A percentile compares a stretch with the other conserved stretches of the same genome.
Evolutionary conservation across 2,888 invertebrate genomes (phyloP).

Genomic region (Drosophila picticornis): DNA sequence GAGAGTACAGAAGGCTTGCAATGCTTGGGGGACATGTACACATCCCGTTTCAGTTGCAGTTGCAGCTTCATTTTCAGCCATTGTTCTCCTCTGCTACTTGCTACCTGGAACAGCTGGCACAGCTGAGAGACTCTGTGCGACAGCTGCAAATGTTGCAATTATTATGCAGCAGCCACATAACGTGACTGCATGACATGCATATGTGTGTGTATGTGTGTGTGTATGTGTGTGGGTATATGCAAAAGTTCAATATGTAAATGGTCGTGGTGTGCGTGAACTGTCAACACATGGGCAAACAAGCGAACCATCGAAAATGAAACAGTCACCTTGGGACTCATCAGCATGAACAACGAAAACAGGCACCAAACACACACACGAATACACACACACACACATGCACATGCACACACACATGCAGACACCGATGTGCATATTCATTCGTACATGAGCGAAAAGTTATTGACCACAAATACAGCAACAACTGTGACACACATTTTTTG

Average conservation of each 20-base stretch:
- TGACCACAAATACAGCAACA: slow-evolving; percentile 61
- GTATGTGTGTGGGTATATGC: slow-evolving; percentile 31
- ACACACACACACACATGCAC: slow-evolving; percentile 20
- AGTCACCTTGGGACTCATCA: slow-evolving; percentile 75
- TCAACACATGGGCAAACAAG: slow-evolving; percentile 68
- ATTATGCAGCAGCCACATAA: slow-evolving; percentile 69
- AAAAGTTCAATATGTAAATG: slow-evolving; percentile 79
- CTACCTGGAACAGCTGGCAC: slow-evolving; percentile 46
- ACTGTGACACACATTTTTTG: slow-evolving; percentile 69
- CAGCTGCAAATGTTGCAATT: slow-evolving; percentile 74
- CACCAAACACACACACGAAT: slow-evolving; percentile 29
- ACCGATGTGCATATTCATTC: slow-evolving; percentile 4
- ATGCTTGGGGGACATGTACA: slow-evolving; percentile 59
- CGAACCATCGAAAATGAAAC: slow-evolving; percentile 76
- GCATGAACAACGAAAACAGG: slow-evolving; percentile 46
- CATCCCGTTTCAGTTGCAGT: slow-evolving; percentile 41
- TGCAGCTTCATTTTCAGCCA: slow-evolving; percentile 38
- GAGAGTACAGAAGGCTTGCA: slow-evolving; percentile 38
- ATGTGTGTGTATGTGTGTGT: slow-evolving; percentile 11
- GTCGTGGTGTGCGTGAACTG: slow-evolving; percentile 62
- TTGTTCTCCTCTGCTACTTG: slow-evolving; percentile 33
- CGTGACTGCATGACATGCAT: slow-evolving; percentile 29
- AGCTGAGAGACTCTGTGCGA: slow-evolving; percentile 49
- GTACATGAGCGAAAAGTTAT: slow-evolving; percentile 35
- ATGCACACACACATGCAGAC: slow-evolving; percentile 12